Evolutionary conservation across 35 echinoderm and acorn worm species (phyloP).

Genomic region (Eucidaris tribuloides): DNA sequence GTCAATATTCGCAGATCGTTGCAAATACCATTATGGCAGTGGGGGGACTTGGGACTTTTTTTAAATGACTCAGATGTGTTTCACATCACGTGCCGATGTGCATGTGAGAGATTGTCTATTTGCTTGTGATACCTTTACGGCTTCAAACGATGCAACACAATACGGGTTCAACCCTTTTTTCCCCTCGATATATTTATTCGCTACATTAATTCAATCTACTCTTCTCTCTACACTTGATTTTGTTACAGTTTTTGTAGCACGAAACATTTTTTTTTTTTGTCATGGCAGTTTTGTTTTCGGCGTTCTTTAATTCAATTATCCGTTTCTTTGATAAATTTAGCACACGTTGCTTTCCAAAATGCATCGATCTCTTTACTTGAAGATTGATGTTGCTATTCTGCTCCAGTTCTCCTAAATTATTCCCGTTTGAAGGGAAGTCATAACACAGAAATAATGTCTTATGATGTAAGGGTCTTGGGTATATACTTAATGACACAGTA

Average conservation of each 20-base stretch:
- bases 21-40: conserved; percentile 5
- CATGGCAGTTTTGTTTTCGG: background rate
- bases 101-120: background rate
- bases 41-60: background rate
- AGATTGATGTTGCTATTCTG: too few species aligned
- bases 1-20: background rate
- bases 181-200: background rate
- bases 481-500: too few species aligned
- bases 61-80: background rate
- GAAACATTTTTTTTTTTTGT: background rate
- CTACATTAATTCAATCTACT: too few species aligned
- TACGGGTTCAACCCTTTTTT: too few species aligned
- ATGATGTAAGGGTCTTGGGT: too few species aligned
- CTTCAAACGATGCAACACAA: too few species aligned
- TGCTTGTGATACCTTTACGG: conserved; percentile 8
- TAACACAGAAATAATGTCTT: too few species aligned
- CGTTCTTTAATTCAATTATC: background rate
- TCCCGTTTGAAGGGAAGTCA: too few species aligned
- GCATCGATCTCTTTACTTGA: too few species aligned
- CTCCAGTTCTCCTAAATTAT: too few species aligned
- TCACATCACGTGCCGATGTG: background rate
- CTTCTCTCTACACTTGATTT: too few species aligned
- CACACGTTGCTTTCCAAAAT: background rate
- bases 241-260: background rate
- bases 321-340: background rate